Base-by-base conservation (phyloP, 2,797 vertebrate species). In the Urophycis tenuis region DNA sequence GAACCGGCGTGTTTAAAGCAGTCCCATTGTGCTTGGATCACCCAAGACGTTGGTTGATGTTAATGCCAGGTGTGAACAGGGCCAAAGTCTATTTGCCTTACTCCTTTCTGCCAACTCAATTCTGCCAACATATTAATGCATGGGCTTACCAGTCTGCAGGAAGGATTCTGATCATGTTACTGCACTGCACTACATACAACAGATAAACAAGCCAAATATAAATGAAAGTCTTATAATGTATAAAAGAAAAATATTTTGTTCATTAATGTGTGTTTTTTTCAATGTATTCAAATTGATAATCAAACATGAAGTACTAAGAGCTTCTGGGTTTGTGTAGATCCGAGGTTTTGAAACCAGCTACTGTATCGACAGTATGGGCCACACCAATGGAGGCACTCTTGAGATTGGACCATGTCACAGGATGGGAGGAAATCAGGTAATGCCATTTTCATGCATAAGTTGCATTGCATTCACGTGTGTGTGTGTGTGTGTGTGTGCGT, bases 371-470 rank as follows among this genome's bases (percentile, higher is more conserved):
- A 99, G 98, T 89, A 99, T 99, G 98, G 98, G 97, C 5, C 96
- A 94, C 87, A 98, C 94, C 5, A 98, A 99, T 0, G 97, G 98
- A 74, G 98, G 96, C 3, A 93, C 91, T 3, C 93, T 97, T 49
- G 97, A 99, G 86, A 94, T 96, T 0, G 98, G 98, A 33, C 97
- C 97, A 0, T 99, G 98, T 84, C 98, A 99, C 87, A 92, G 96
- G 82, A 99, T 99, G 98, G 98, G 98, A 14, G 98, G 98, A 25
- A 99, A 99, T 85, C 98, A 99, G 96, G 98, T 99, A 90, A 89
- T 77, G 0, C 25, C 53, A 22, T 60, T 25, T 25, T 22, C 53
- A 25, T 25, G 53, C 22, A 25, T 25, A 60, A 60, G 53, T 25
- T n/a, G 53, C 53, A 12, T 33, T 71, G 70, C 17, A 71, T 33